phyloP scores from a whole-genome alignment of 2,113 vertebrate species.

The Odocoileus hemionus region DNA sequence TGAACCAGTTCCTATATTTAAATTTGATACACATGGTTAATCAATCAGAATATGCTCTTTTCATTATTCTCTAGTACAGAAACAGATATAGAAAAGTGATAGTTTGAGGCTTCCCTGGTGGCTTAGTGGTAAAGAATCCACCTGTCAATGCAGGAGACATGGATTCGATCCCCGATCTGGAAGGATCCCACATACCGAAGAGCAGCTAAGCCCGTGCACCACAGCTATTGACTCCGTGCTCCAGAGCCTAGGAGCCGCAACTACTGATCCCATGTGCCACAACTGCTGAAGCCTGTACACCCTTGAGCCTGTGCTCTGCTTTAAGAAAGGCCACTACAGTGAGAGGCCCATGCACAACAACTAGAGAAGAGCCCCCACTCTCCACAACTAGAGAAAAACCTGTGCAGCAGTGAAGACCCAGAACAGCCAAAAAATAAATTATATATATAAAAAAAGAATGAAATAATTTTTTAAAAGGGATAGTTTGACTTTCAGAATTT shows the following conservation, averaged over 20 bases:
- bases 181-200: neutral
- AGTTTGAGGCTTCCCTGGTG: neutral
- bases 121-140: neutral
- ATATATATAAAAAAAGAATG: neutral
- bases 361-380: neutral
- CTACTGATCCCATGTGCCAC: neutral
- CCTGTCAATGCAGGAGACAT: neutral
- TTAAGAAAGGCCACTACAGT: neutral
- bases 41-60: neutral
- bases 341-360: neutral
- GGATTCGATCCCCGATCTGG: neutral
- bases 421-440: neutral
- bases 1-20: neutral
- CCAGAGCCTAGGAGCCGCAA: neutral
- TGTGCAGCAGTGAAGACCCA: neutral
- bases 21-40: neutral
- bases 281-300: neutral
- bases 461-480: neutral
- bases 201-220: neutral
- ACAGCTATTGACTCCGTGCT: neutral
- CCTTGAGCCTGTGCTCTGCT: neutral
- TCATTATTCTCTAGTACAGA: neutral
- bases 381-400: neutral
- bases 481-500: constrained; percentile 34
- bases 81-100: neutral